phyloP scores from a whole-genome alignment of 2,113 vertebrate species.

The Mesoclemmys tuberculata region DNA sequence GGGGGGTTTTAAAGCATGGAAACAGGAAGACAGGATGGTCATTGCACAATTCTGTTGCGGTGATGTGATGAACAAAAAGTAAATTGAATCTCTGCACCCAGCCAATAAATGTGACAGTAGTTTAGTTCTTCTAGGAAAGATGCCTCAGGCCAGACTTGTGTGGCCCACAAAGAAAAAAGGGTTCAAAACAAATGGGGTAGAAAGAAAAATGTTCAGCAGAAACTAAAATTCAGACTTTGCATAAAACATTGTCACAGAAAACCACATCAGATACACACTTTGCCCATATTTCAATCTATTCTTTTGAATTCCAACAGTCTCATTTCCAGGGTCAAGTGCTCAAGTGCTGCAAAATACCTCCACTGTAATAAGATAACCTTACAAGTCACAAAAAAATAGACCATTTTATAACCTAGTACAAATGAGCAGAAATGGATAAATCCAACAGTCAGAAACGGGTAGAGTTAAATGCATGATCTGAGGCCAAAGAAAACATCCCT shows the following conservation, averaged over 20 bases:
- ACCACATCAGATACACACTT: not conserved
- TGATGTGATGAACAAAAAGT: not conserved
- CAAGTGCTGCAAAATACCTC: not conserved
- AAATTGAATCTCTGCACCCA: not conserved
- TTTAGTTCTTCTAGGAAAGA: constrained; percentile 3
- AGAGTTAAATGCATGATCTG: constrained; percentile 53
- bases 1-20: not conserved
- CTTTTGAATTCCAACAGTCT: not conserved
- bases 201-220: not conserved
- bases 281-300: not conserved
- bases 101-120: not conserved
- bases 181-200: not conserved
- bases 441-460: constrained; percentile 24
- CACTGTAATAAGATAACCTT: not conserved
- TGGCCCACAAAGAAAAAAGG: not conserved
- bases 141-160: not conserved
- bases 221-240: not conserved
- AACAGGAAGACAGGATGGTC: not conserved
- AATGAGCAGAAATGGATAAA: not conserved
- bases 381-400: not conserved
- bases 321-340: not conserved
- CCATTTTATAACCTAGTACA: not conserved
- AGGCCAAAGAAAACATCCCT: constrained; percentile 25
- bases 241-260: not conserved
- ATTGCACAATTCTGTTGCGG: not conserved